A percentile compares a stretch with the other conserved stretches of the same genome.
These are phyloP conservation scores for Cygnus atratus DNA, from an alignment of 2,113 vertebrate genomes.

Conservation along the genomic window DNA sequence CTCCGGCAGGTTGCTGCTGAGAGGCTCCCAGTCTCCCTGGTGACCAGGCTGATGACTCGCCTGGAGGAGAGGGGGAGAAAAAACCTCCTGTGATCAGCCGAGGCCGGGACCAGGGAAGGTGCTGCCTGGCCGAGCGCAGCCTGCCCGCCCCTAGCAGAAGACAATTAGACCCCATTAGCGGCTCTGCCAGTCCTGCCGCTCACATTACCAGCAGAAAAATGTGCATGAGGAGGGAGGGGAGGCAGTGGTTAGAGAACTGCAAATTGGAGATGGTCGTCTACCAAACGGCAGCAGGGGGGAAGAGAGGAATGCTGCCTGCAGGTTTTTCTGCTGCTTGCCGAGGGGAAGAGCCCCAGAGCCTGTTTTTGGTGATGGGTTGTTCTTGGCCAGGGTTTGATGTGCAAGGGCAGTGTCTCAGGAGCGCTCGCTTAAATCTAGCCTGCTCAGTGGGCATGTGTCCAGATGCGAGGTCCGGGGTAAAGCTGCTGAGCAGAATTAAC, in stretches of 20 bases:
- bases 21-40: conserved; percentile 37
- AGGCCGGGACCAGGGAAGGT: not conserved
- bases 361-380: not conserved
- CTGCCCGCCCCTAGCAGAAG: conserved; percentile 22
- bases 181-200: not conserved
- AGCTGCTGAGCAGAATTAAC: not conserved
- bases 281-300: not conserved
- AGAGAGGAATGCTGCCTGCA: not conserved
- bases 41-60: not conserved
- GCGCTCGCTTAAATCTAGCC: not conserved
- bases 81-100: not conserved
- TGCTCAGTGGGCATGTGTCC: fast-evolving
- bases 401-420: not conserved
- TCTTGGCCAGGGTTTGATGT: not conserved
- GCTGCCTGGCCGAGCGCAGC: not conserved
- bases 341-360: not conserved
- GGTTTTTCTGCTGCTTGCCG: not conserved
- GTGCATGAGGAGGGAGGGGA: not conserved
- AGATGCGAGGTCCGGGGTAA: not conserved
- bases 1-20: not conserved
- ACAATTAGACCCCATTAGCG: conserved; percentile 49
- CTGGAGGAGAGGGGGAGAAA: not conserved
- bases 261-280: not conserved
- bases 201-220: not conserved
- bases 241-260: not conserved